Evolutionary conservation across 1,140 invertebrate genomes (phyloP).

Genomic region (honey bee (Apis mellifera)): DNA sequence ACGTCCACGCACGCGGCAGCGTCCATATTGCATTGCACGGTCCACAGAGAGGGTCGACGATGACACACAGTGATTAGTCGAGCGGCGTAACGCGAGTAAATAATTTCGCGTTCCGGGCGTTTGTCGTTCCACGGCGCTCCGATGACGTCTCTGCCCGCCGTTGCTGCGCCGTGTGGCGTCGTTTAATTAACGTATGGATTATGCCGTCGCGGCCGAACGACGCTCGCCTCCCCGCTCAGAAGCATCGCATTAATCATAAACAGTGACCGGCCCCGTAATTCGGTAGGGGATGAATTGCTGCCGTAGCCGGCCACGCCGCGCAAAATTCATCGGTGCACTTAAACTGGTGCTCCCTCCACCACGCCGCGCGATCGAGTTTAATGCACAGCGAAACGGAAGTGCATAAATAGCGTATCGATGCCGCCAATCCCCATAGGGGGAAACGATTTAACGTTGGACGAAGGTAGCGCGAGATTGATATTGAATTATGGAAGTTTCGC

Average conservation of each 20-base stretch:
- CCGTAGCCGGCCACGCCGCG: background rate
- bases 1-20: too few relatives aligned
- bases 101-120: conserved; percentile 47
- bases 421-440: background rate
- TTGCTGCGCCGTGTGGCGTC: conserved; percentile 35
- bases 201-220: conserved; percentile 39
- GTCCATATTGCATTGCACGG: background rate
- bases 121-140: conserved; percentile 25
- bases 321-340: conserved; percentile 57
- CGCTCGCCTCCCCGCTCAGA: conserved; percentile 40
- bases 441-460: conserved; percentile 24
- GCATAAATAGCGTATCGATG: conserved; percentile 48
- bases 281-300: conserved; percentile 35
- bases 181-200: conserved; percentile 65
- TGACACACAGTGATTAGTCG: conserved; percentile 27
- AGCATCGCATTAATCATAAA: conserved; percentile 65
- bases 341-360: conserved; percentile 1
- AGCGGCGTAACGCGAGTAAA: conserved; percentile 37
- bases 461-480: background rate
- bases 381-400: conserved; percentile 47
- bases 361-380: conserved; percentile 15
- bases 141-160: conserved; percentile 54
- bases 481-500: background rate
- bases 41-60: too few relatives aligned
- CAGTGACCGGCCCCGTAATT: conserved; percentile 41